Evolutionary conservation across 2,888 invertebrate species (phyloP), one percentile per base, ranked within the genome.

Genomic region (Petrolisthes manimaculis): DNA sequence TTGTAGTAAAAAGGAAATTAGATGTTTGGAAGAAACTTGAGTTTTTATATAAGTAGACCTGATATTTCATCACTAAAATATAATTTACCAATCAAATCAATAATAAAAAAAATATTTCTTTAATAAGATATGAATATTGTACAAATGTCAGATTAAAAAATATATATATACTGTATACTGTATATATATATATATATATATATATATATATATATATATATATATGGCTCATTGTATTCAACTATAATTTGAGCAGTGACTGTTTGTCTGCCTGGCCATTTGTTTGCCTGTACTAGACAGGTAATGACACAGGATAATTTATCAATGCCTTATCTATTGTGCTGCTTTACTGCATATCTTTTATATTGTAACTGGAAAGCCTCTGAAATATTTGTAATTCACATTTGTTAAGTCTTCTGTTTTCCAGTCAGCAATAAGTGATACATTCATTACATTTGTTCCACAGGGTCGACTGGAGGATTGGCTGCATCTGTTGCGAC

Each of bases 401-500:
- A 37, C 37, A 37, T 37, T 37, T 37, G 37, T 37, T 37, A 37
- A 37, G 37, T 37, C 0, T 37, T 37, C 37, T 1, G 37, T 37
- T 37, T 37, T 37, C 37, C 37, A 37, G 37, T 37, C 37, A 37
- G 37, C 37, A 37, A 37, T 37, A 37, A 37, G 2, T 37, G 37
- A 37, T 37, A 37, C 2, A 37, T 37, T 37, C 37, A 37, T 37
- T 37, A 37, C 37, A 37, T 37, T 37, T 37, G 37, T 37, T 90
- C 89, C 92, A n/a, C 93, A 97, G 97, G 97, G 96, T 91, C 97
- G 97, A 0, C 94, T 99, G 92, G 96, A 97, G 93, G 98, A 99
- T 93, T 99, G 99, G 99, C 94, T 99, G 89, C 95, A 96, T 92
- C 94, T 98, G 92, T 94, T 99, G 91, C 95, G 97, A 91, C 94